These are phyloP conservation scores for Malurus leucopterus DNA, from an alignment of 2,797 vertebrate genomes.

Conservation along the genomic window DNA sequence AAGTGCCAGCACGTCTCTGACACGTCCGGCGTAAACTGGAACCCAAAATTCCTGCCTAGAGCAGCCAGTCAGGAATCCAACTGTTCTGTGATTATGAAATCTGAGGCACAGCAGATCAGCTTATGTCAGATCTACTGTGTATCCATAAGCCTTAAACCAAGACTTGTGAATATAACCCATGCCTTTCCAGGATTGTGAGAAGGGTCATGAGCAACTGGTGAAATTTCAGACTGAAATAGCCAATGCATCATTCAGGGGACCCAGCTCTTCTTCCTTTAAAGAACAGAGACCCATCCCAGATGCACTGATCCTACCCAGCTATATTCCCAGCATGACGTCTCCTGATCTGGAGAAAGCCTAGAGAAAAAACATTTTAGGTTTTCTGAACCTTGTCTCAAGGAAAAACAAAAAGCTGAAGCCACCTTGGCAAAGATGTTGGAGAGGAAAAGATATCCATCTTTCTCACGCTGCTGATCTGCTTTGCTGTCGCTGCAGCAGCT, in stretches of 20 bases:
- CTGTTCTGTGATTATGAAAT: conserved; percentile 59
- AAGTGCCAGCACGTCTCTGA: conserved; percentile 56
- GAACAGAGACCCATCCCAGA: neutral
- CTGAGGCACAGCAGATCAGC: conserved; percentile 53
- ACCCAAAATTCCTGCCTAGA: conserved; percentile 35
- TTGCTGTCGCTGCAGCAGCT: neutral
- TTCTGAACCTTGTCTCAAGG: neutral
- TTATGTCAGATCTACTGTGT: conserved; percentile 57
- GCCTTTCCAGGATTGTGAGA: conserved; percentile 46
- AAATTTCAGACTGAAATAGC: conserved; percentile 59
- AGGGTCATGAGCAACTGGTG: conserved; percentile 41
- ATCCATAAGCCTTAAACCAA: conserved; percentile 47
- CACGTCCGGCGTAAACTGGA: conserved; percentile 50
- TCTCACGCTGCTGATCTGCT: neutral
- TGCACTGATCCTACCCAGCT: neutral
- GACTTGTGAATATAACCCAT: conserved; percentile 60
- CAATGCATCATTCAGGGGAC: conserved; percentile 20
- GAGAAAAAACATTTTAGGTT: neutral
- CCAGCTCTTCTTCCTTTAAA: conserved; percentile 42
- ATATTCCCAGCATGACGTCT: neutral
- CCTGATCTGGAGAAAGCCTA: neutral
- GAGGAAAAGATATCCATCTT: neutral
- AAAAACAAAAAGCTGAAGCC: neutral
- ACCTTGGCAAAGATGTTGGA: neutral
- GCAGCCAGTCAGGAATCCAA: conserved; percentile 54